Base-by-base conservation (phyloP, 2,888 invertebrate species). In the Callinectes sapidus region DNA sequence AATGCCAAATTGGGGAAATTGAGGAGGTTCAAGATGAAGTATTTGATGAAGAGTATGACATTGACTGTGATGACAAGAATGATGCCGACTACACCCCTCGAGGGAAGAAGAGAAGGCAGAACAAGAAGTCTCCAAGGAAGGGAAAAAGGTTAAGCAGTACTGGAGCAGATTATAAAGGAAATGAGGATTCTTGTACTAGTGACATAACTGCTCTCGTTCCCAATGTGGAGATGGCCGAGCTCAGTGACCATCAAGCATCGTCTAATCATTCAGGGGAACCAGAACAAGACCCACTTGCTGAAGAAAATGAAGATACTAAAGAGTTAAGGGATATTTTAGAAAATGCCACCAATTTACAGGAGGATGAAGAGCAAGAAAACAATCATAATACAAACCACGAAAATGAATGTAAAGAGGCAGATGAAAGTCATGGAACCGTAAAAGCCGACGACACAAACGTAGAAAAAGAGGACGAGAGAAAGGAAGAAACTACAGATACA, bases 1-100 rank as follows among this genome's bases (percentile, higher is more conserved):
- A 94, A 87, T 94, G 94, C 77, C 92, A 94, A 61, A 94, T 94
- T 55, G 94, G 93, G 35, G 94, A 94, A 89, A 94, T 94, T 55
- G 94, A 92, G n/a, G 94, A 94, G 89, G 92, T 94, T 55, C 92
- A 93, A 14, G 93, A 94, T 42, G 94, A 89, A 66, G 89, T 91
- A 39, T 90, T 90, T 90, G 91, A 91, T 14, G 92, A 92, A 8
- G 91, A 93, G 8, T 66, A 77, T 48, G 93, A 93, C 28, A 87
- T 91, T 55, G 91, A 93, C 81, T 91, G 89, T 89, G 93, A 91
- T 91, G 93, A 93, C 32, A 93, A 91, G 48, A 86, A 93, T 91
- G 93, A 93, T 87, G 87, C 77, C 23, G 93, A 91, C 71, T 91
- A 93, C 71, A 91, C 87, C 66, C 92, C 92, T 42, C 71, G 92